Base-by-base conservation (phyloP, 1,140 invertebrate species). In the Manduca sexta region DNA sequence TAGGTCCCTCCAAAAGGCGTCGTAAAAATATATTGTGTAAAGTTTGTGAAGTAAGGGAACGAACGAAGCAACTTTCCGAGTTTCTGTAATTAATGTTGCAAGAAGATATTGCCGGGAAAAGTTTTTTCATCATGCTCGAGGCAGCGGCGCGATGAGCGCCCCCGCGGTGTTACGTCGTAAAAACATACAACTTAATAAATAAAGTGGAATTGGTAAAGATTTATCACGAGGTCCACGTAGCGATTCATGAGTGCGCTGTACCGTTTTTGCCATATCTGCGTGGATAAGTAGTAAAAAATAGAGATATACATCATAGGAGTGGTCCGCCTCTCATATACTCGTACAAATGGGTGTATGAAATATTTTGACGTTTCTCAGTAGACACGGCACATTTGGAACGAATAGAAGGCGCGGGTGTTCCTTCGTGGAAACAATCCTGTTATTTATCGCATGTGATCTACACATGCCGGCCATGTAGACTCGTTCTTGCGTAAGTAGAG, bases 181-280 rank as follows among this genome's bases (percentile, higher is more conserved):
- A 83, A 82, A 76, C 71, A 73, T 72, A 82, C 74, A 82, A 77
- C 82, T 85, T 82, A 85, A 85, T 85, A 83, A 83, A 83, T 83
- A 81, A 80, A 72, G 55, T 69, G 69, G 75, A 65, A 80, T 81
- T 75, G 64, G 57, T 63, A 66, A 80, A 81, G 81, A 85, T 85
- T 85, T 83, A 85, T 83, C 71, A 65, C 67, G 61, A 67, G 51
- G 56, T 52, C 67, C 64, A 65, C 68, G 71, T 80, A 75, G 69
- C 71, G 71, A 74, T 75, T 74, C 68, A 64, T 74, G 67, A 60
- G 65, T 49, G 52, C 51, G 62, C 58, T 29, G 57, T 52, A 61
- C 60, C 69, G 57, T 73, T 69, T 65, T 61, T 66, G 56, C 66
- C 44, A 42, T 53, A 61, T 49, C 54, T 48, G 47, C 45, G 33